Conservation (phyloP, 2,888 invertebrate species). For the Andricus quercusramuli region DNA sequence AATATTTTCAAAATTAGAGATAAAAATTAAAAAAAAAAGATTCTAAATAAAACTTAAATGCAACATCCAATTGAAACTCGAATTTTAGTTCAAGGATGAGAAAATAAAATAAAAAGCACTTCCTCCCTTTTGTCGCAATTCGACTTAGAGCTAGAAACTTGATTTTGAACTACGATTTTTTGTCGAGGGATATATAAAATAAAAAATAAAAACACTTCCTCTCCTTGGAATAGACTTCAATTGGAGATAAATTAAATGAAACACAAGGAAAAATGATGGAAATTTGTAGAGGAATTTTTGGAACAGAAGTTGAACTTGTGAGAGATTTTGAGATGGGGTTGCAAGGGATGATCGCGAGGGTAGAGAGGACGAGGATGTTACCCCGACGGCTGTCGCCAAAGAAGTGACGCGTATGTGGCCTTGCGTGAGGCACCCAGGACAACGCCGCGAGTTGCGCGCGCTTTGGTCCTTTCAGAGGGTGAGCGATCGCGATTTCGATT, state of each 20-base stretch:
- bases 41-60: not conserved
- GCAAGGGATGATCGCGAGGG: slow-evolving; percentile 54
- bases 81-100: not conserved
- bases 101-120: not conserved
- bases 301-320: slow-evolving; percentile 51
- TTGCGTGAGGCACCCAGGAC: slow-evolving; percentile 72
- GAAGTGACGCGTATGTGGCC: slow-evolving; percentile 76
- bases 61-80: not conserved
- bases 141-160: not conserved
- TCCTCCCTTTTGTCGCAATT: not conserved
- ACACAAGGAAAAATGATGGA: not conserved
- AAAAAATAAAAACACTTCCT: not conserved
- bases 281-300: slow-evolving; percentile 42
- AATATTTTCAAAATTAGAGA: not conserved
- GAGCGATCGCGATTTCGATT: slow-evolving; percentile 60
- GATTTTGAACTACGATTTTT: not conserved
- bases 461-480: slow-evolving; percentile 49
- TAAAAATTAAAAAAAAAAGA: not conserved
- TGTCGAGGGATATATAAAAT: not conserved
- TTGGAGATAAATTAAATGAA: not conserved
- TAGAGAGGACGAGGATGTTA: slow-evolving; percentile 73
- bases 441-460: slow-evolving; percentile 53
- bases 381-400: slow-evolving; percentile 76
- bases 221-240: not conserved
- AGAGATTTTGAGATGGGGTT: slow-evolving; percentile 47